Conservation (phyloP, 2,797 vertebrate genomes). For the Sebastes umbrosus region DNA sequence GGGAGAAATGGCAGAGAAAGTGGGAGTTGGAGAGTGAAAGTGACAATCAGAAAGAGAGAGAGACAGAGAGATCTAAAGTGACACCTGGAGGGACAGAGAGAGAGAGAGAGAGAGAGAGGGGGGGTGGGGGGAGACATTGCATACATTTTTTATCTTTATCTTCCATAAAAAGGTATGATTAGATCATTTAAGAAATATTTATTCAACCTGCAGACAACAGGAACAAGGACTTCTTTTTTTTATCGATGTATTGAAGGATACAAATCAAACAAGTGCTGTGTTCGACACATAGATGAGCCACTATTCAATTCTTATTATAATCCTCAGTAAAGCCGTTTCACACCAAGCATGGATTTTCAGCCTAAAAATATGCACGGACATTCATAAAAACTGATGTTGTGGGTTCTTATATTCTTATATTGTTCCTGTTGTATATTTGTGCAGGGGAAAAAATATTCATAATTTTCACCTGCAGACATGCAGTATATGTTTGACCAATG, state of each 20-base stretch:
- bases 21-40: slow-evolving; percentile 37
- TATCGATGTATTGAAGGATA: not conserved
- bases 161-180: not conserved
- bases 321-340: not conserved
- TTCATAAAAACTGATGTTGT: too few relatives aligned
- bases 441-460: too few relatives aligned
- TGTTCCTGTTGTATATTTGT: too few relatives aligned
- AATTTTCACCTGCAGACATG: too few relatives aligned
- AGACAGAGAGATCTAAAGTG: slow-evolving; percentile 22
- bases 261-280: not conserved
- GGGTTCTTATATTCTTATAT: too few relatives aligned
- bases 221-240: not conserved
- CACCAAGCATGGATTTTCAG: too few relatives aligned
- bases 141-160: not conserved
- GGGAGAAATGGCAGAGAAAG: slow-evolving; percentile 39
- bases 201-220: not conserved
- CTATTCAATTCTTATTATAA: not conserved
- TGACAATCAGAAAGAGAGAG: slow-evolving; percentile 36
- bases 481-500: too few relatives aligned
- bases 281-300: not conserved
- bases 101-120: not conserved
- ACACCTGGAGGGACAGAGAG: slow-evolving; percentile 16
- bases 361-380: too few relatives aligned
- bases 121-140: not conserved
- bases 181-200: not conserved